Evolutionary conservation across 2,888 invertebrate species (phyloP), one percentile per base, ranked within the genome.

Genomic region (Drosophila kokeensis): DNA sequence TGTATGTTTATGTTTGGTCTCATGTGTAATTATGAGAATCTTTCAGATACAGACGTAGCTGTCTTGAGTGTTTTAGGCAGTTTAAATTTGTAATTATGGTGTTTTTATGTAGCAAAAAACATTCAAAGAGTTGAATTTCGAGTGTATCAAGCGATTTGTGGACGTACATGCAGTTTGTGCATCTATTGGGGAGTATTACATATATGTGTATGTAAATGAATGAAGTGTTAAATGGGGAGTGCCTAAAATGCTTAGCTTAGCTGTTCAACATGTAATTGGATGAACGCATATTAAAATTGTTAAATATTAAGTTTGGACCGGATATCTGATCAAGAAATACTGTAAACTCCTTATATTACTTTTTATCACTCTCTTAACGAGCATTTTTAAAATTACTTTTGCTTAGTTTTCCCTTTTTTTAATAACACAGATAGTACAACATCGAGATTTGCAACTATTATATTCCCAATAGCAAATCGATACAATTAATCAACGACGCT

Each of bases 1-100:
- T 90, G 82, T 88, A 80, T 87, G 87, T 86, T 90, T 90, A 89
- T 45, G 45, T 83, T 88, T 90, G 76, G 72, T 82, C 82, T 87
- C 81, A 79, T 83, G 69, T 70, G 87, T 88, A 90, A 88, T 87
- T 90, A 90, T 87, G 89, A 83, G 87, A 82, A 78, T 82, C 72
- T 79, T 65, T 60, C 72, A 72, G 78, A 65, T 74, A 70, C 73
- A 82, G 82, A 53, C 82, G 62, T 54, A 58, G 75, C 69, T 63
- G 55, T 42, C 58, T 80, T 84, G 84, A 89, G 84, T 85, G 84
- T 87, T 85, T 85, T 74, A 70, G 75, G 85, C 82, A 65, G 66
- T 87, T 87, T 65, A 48, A 24, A 34, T 63, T 82, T 87, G 80
- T 89, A 87, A 80, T 83, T 84, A 82, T 82, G 64, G 68, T 55